These are phyloP conservation scores for Eremobia ochroleuca DNA, from an alignment of 2,888 invertebrate genomes.

Conservation along the genomic window DNA sequence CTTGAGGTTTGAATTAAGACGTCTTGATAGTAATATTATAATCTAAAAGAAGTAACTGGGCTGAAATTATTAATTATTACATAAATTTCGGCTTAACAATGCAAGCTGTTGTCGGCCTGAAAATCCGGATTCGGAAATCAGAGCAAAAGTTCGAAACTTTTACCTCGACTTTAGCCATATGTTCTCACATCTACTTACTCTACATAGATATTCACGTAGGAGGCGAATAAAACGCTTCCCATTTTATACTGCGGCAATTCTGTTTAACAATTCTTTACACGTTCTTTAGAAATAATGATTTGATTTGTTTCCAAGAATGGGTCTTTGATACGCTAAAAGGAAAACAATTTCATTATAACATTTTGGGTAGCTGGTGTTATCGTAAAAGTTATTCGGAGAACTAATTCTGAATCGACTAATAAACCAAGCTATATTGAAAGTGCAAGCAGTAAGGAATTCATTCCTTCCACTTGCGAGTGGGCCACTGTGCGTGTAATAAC, in stretches of 20 bases:
- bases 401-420: constrained; percentile 77
- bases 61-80: constrained; percentile 3
- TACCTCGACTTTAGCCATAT: constrained; percentile 23
- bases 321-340: constrained; percentile 19
- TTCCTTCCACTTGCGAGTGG: constrained; percentile 85
- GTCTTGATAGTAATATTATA: not conserved
- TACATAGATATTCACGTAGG: not conserved
- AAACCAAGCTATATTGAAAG: constrained; percentile 84
- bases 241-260: not conserved
- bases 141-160: constrained; percentile 36
- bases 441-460: constrained; percentile 87
- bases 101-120: not conserved
- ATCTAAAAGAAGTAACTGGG: not conserved
- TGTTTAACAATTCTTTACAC: constrained; percentile 14
- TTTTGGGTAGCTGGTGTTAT: constrained; percentile 49
- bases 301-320: constrained; percentile 26
- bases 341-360: constrained; percentile 43
- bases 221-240: not conserved
- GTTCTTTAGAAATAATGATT: constrained; percentile 20
- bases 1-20: too few species aligned
- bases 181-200: constrained; percentile 5
- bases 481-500: constrained; percentile 76
- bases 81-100: constrained; percentile 28
- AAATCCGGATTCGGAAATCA: constrained; percentile 31
- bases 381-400: constrained; percentile 71